Evolutionary conservation across 1,140 invertebrate species (phyloP).

Genomic region (Conus betulinus): DNA sequence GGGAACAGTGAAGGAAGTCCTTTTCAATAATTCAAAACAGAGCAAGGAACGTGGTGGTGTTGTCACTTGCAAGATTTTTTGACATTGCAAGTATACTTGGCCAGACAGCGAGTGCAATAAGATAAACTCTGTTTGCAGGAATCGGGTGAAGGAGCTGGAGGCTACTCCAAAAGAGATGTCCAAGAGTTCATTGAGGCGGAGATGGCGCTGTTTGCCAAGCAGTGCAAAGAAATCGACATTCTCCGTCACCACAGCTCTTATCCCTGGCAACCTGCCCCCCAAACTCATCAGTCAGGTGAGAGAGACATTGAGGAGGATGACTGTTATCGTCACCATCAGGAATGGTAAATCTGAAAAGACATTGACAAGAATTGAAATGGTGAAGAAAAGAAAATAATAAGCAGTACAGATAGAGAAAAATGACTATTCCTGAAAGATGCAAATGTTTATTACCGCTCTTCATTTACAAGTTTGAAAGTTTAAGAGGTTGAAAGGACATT

Average conservation of each 20-base stretch:
- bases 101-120: neutral
- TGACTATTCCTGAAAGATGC: too few species aligned
- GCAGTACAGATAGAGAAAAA: too few species aligned
- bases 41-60: too few species aligned
- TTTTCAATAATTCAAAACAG: too few species aligned
- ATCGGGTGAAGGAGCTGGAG: constrained; percentile 88
- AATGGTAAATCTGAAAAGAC: too few species aligned
- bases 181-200: constrained; percentile 91
- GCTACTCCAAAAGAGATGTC: constrained; percentile 95
- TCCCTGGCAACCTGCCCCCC: constrained; percentile 91
- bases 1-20: neutral
- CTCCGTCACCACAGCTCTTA: constrained; percentile 91
- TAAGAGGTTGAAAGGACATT: too few species aligned
- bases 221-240: constrained; percentile 86
- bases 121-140: constrained; percentile 78
- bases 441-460: too few species aligned
- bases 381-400: too few species aligned
- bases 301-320: neutral
- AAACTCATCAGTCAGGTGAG: constrained; percentile 87
- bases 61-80: too few species aligned
- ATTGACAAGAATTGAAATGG: too few species aligned
- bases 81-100: too few species aligned
- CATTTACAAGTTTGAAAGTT: too few species aligned
- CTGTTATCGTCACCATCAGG: neutral
- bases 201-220: constrained; percentile 89